Evolutionary conservation across 1,140 invertebrate species (phyloP).

Genomic region (Hyles euphorbiae): DNA sequence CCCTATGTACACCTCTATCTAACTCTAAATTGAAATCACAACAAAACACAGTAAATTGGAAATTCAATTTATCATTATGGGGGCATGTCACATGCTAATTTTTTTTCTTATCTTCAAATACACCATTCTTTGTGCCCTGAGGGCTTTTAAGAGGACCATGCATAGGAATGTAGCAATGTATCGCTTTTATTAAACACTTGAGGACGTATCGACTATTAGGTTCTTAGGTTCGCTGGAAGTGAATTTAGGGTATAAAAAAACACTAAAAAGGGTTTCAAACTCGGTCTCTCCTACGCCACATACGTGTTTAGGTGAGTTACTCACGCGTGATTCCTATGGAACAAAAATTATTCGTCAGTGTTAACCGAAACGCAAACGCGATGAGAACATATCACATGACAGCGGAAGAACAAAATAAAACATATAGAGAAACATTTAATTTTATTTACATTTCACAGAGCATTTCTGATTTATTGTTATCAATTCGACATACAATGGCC

Average conservation of each 20-base stretch:
- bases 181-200: not conserved
- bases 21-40: not conserved
- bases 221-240: too few species aligned
- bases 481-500: too few species aligned
- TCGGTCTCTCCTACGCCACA: slow-evolving; percentile 48
- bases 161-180: slow-evolving; percentile 10
- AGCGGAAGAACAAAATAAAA: too few species aligned
- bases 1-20: too few species aligned
- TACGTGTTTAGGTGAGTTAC: slow-evolving; percentile 63
- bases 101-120: too few species aligned
- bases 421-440: too few species aligned
- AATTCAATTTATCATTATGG: too few species aligned
- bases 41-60: too few species aligned
- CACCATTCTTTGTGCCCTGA: not conserved
- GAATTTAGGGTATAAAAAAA: slow-evolving; percentile 27
- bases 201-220: too few species aligned
- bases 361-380: slow-evolving; percentile 39
- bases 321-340: slow-evolving; percentile 77
- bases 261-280: slow-evolving; percentile 52
- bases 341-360: slow-evolving; percentile 68
- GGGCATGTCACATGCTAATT: too few species aligned
- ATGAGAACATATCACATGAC: not conserved
- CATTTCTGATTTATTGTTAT: too few species aligned
- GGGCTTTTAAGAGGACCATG: slow-evolving; percentile 26
- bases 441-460: too few species aligned